Base-by-base conservation (phyloP, 2,113 vertebrate species). In the Laticauda laticaudata region DNA sequence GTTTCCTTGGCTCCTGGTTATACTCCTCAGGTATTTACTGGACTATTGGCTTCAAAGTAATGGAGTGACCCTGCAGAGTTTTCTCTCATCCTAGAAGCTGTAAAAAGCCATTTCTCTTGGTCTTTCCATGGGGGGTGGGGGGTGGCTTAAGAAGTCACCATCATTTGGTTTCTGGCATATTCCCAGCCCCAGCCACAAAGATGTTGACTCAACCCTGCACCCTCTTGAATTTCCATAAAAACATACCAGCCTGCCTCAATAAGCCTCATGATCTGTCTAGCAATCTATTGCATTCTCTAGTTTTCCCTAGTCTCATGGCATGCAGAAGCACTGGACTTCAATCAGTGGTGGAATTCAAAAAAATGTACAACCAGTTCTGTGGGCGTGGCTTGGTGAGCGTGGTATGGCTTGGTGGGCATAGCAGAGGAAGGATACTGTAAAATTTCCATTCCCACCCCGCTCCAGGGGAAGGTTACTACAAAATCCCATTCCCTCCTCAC, bases 11-110 rank as follows among this genome's bases (percentile, higher is more conserved):
- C 95, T 94, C 94, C 29, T 2, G 93, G 91, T 93, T 96, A 96
- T 96, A 95, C 95, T 88, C 90, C 94, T 94, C 91, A 88, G 95
- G 92, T 96, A 96, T 96, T 97, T 97, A 97, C 94, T 93, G 87
- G 94, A 51, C 89, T 96, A 96, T 96, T 95, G 96, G 94, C 91
- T 92, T 95, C 0, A 64, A 92, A 92, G 93, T 96, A 92, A 95
- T 94, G 94, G 96, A 96, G 94, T 92, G 95, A 39, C 56, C 92
- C 56, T 86, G 54, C n/a, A 0, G 94, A 97, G 93, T 92, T 96
- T 96, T 95, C 90, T 45, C 94, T 94, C 94, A 57, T 94, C 96
- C 95, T 91, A 69, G 61, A 94, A 92, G 92, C 95, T 95, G 89
- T 94, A 97, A 92, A 96, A 97, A 96, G 92, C 94, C 90, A 61